Base-by-base conservation (phyloP, 2,797 vertebrate species). In the Nannoperca australis region DNA sequence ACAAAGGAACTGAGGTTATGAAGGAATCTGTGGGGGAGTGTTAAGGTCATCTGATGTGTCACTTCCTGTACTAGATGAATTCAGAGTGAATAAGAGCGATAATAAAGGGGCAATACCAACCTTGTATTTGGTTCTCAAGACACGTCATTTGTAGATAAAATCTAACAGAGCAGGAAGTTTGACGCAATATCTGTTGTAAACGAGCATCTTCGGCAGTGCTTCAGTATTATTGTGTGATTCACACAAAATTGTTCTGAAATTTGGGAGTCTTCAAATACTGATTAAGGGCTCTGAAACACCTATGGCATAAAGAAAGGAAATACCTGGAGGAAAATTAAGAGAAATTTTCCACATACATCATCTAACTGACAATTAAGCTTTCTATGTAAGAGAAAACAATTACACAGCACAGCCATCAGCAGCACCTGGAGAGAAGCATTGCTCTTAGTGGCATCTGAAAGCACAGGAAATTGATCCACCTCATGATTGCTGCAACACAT, bases 41-140 rank as follows among this genome's bases (percentile, higher is more conserved):
- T 85, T 88, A 71, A 79, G 85, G 87, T 86, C 70, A 71, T 61
- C 40, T 9, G 8, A 81, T 47, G 81, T 89, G 81, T 90, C 81
- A 88, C 72, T 83, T 89, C 70, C 73, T 83, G 60, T 12, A 34
- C 15, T 22, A 36, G 20, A 87, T 79, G 66, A 86, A 74, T 68
- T 73, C 24, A 27, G 49, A 65, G 51, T 76, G 62, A 86, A 73
- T 64, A 64, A 59, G 61, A 69, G 60, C 1, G 50, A 51, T 24
- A 4, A 78, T 34, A 60, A 74, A 78, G 50, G 42, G 60, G 6
- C 4, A 3, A 69, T 36, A 75, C 38, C 45, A 59, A 36, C 17
- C 32, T 75, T 22, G 0, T 42, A 34, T 65, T 68, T 40, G 51
- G 13, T 65, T 73, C 45, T 65, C 30, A 47, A 80, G 45, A 79